These are phyloP conservation scores for Crossaster papposus DNA, from an alignment of 53 echinoderm and acorn worm species.

Conservation along the genomic window DNA sequence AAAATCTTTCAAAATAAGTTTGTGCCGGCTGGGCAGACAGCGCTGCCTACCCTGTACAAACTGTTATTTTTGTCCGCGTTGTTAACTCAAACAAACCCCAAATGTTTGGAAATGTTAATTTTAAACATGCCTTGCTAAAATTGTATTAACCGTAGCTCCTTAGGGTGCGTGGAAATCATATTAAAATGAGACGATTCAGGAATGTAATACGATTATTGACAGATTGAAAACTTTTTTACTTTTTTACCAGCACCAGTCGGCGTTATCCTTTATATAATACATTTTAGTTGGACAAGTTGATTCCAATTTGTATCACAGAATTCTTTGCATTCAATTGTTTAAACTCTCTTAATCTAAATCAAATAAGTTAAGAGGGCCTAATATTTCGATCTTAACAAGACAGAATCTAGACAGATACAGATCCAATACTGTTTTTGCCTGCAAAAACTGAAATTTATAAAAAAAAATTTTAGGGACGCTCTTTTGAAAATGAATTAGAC, in stretches of 20 bases:
- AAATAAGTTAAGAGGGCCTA: too few relatives aligned
- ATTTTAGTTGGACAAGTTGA: background rate
- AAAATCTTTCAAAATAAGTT: background rate
- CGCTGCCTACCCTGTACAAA: background rate
- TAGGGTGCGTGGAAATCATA: too few relatives aligned
- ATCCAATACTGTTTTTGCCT: background rate
- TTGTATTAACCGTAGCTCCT: too few relatives aligned
- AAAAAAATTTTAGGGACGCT: too few relatives aligned
- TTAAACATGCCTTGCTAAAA: background rate
- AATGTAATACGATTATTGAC: too few relatives aligned
- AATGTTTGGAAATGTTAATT: background rate
- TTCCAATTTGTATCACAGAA: slow-evolving; percentile 12
- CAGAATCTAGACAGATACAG: background rate
- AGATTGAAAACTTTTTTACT: background rate
- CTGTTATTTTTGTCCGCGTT: background rate
- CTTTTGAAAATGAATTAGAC: background rate
- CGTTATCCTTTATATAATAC: background rate
- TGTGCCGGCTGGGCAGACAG: background rate
- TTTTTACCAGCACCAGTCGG: background rate
- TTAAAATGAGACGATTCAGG: too few relatives aligned
- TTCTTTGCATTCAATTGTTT: too few relatives aligned
- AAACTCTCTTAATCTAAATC: too few relatives aligned
- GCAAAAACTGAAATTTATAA: background rate
- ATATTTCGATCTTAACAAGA: too few relatives aligned
- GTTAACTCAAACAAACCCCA: too few relatives aligned